Evolutionary conservation across 2,888 invertebrate genomes (phyloP), one percentile per base, ranked within the genome.

Genomic region (Apamea anceps): DNA sequence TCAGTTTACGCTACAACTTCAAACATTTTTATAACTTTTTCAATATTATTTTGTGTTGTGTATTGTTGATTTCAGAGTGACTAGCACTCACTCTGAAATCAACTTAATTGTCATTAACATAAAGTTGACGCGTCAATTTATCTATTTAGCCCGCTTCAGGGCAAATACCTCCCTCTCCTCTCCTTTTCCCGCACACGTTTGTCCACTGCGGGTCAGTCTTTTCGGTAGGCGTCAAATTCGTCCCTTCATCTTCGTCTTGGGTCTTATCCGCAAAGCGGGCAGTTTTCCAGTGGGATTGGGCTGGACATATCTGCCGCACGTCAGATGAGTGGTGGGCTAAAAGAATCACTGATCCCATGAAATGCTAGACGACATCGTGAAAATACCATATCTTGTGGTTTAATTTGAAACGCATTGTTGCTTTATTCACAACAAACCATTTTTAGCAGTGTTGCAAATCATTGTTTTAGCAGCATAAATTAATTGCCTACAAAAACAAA

Each of bases 361-460:
- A 28, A 62, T 7, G 28, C 2, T 60, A n/a, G n/a, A n/a, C 13
- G 28, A 28, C 6, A 62, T 15, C 28, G 28, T 28, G 0, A 62
- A 62, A n/a, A 62, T 28, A 62, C 6, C 28, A 28, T 62, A 62
- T 1, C n/a, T 60, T 57, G 25, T 25, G 42, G 10, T 57, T 32
- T 42, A 5, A 60, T 60, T 42, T 54, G 2, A 32, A 60, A 45
- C 21, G 10, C 28, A 25, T 15, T 28, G 21, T 68, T 54, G 15
- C 15, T 1, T 32, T 57, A 45, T 57, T 68, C n/a, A 8, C 32
- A 57, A 37, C 8, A 51, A 54, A 25, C 21, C 13, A 15, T 73
- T 66, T 72, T 5, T 6, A 60, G 12, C 18, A 81, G 7, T 68
- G 3, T 51, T 28, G 32, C 25, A 45, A 81, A 81, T 45, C 1